Percentiles rank a stretch among this genome's conserved stretches.
phyloP scores from a whole-genome alignment of 2,113 vertebrate species.

The Calyptommatus sinebrachiatus region DNA sequence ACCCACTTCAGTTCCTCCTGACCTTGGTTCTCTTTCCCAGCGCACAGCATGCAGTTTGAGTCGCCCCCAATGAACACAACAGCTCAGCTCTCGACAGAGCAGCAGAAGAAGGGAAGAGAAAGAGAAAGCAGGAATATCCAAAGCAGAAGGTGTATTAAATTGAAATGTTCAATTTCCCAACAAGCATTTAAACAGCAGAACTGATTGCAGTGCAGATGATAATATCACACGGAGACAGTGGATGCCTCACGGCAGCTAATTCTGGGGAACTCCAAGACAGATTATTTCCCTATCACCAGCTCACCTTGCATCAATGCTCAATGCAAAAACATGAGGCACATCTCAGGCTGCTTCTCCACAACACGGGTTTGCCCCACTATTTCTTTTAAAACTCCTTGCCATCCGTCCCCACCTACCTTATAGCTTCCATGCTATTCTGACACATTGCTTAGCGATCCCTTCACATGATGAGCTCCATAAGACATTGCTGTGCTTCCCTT shows the following conservation, averaged over 20 bases:
- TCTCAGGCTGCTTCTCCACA: no score
- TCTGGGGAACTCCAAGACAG: rapidly evolving
- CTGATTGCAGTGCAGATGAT: conserved; percentile 3
- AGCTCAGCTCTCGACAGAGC: not conserved
- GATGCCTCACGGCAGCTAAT: not conserved
- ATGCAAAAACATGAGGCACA: not conserved
- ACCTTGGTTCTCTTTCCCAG: conserved; percentile 1
- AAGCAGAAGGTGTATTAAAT: conserved; percentile 37
- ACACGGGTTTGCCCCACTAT: no score
- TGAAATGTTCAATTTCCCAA: conserved; percentile 38
- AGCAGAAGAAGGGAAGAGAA: not conserved
- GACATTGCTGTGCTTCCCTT: no score
- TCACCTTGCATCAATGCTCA: not conserved
- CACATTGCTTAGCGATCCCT: no score
- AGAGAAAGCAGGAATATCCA: not conserved
- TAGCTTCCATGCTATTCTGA: no score
- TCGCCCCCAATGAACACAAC: conserved; percentile 2
- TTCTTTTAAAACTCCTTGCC: no score
- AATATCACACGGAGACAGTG: not conserved
- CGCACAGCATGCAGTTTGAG: not conserved
- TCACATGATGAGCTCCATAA: no score
- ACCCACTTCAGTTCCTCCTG: not conserved
- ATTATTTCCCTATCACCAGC: not conserved
- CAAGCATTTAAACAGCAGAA: conserved; percentile 23
- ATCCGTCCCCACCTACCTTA: no score